These are phyloP conservation scores for Butorides virescens DNA, from an alignment of 2,113 vertebrate genomes.

Conservation along the genomic window DNA sequence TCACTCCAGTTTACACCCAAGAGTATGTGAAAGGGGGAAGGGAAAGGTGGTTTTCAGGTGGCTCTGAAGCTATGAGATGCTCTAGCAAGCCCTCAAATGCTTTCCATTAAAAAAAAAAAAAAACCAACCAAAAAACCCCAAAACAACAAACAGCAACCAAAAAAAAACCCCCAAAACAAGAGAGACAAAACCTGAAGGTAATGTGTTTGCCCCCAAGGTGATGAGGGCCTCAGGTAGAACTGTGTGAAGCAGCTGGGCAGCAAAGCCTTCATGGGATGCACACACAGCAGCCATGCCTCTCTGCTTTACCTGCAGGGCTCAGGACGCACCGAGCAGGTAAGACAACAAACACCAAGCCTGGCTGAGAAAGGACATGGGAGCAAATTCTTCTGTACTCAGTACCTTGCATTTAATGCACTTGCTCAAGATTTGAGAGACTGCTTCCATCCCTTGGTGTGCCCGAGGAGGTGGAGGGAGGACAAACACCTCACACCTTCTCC, in stretches of 20 bases:
- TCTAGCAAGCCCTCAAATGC: background rate
- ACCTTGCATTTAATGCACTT: background rate
- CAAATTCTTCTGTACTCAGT: background rate
- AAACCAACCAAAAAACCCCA: too few relatives aligned
- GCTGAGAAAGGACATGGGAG: background rate
- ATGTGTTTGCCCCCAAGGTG: background rate
- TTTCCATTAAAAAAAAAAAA: background rate
- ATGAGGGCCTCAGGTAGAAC: background rate
- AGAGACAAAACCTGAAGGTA: background rate
- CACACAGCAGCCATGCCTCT: background rate
- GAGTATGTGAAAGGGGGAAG: background rate
- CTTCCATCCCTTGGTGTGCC: background rate
- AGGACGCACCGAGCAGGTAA: background rate
- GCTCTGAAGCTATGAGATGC: background rate
- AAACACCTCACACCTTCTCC: background rate
- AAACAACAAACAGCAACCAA: too few relatives aligned
- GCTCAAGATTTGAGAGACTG: background rate
- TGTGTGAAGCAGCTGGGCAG: background rate
- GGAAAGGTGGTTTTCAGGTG: background rate
- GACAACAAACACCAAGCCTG: background rate
- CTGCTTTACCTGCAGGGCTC: background rate
- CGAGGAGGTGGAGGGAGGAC: background rate
- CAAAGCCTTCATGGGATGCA: background rate
- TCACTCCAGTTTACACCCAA: background rate
- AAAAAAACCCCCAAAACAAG: background rate